Conservation (phyloP, 2,113 vertebrate genomes). For the Echinops telfairi region DNA sequence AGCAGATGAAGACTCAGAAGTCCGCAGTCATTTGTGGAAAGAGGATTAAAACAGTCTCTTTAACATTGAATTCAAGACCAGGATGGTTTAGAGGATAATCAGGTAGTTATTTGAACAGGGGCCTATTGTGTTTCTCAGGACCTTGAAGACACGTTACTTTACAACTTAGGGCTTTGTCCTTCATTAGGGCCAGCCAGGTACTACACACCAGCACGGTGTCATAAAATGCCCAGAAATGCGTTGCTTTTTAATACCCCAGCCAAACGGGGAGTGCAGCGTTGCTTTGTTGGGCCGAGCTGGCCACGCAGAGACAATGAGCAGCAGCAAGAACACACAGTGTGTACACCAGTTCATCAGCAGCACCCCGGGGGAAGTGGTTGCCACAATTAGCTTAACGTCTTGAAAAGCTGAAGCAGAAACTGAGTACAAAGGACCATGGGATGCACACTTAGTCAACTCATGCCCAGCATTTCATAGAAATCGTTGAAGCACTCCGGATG, state of each 20-base stretch:
- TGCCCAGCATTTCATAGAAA: neutral
- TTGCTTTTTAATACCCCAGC: conserved; percentile 21
- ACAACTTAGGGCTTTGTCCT: conserved; percentile 17
- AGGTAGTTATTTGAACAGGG: conserved; percentile 9
- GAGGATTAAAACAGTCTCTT: neutral
- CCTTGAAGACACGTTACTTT: conserved; percentile 22
- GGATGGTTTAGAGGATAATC: neutral
- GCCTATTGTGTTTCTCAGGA: neutral
- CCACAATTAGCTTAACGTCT: conserved; percentile 21
- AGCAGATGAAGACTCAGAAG: neutral
- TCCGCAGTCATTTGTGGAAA: neutral
- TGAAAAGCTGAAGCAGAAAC: neutral
- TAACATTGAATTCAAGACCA: conserved; percentile 5
- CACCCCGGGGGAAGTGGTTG: neutral
- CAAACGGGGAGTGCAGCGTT: neutral
- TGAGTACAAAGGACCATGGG: neutral
- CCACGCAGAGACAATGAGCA: neutral
- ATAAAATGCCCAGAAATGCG: conserved; percentile 49
- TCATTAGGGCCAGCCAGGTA: conserved; percentile 45
- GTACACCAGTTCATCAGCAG: neutral
- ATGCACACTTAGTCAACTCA: neutral
- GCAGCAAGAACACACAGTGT: neutral
- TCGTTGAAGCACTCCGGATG: neutral
- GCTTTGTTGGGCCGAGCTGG: neutral
- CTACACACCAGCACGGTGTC: neutral